Conservation (phyloP, 2,113 vertebrate species). For the Sisor rabdophorus region DNA sequence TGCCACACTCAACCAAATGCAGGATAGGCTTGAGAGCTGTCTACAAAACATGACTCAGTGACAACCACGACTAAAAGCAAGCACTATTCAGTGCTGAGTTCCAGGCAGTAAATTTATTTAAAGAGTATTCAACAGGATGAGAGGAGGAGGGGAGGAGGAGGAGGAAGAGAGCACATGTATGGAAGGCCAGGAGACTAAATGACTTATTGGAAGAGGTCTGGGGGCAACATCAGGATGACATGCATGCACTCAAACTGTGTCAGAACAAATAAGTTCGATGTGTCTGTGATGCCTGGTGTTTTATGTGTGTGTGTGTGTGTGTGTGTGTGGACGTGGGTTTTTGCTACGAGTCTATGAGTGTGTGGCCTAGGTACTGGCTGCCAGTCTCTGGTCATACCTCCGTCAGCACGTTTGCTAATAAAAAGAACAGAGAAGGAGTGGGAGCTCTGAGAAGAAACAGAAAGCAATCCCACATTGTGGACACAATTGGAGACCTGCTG, state of each 20-base stretch:
- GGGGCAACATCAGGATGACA: constrained; percentile 9
- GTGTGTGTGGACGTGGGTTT: constrained; percentile 41
- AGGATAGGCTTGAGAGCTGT: constrained; percentile 25
- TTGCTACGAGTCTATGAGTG: constrained; percentile 31
- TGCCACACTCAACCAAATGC: constrained; percentile 38
- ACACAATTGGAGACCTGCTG: constrained; percentile 36
- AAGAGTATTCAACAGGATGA: constrained; percentile 4
- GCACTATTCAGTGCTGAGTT: constrained; percentile 47
- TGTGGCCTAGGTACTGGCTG: constrained; percentile 37
- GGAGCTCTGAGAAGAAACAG: constrained; percentile 37
- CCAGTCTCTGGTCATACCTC: constrained; percentile 43
- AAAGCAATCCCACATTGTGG: constrained; percentile 42
- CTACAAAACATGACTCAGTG: constrained; percentile 38
- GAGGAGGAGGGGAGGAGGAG: background rate
- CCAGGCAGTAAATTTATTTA: constrained; percentile 19
- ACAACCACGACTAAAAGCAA: constrained; percentile 28
- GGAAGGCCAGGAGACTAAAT: background rate
- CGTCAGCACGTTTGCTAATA: constrained; percentile 54
- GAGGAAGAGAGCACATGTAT: background rate
- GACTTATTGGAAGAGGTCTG: constrained; percentile 14
- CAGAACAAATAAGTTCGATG: constrained; percentile 43
- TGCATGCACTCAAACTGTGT: constrained; percentile 49
- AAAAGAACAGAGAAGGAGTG: constrained; percentile 56
- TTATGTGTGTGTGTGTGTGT: constrained; percentile 41
- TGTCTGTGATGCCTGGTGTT: constrained; percentile 39